Evolutionary conservation across 2,797 vertebrate species (phyloP).

Genomic region (Xenops minutus): DNA sequence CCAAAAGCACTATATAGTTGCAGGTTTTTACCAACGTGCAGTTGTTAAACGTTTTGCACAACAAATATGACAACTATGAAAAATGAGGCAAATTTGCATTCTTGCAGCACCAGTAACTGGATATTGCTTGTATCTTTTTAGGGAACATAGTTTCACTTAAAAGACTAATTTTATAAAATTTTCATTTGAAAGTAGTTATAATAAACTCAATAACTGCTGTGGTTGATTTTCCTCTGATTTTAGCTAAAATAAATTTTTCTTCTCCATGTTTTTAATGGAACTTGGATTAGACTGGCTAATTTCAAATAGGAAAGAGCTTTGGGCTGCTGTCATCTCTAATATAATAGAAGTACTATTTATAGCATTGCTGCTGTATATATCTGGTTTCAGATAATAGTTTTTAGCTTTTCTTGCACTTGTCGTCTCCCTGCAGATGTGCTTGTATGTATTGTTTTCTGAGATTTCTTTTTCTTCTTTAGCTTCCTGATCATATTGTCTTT

Average conservation of each 20-base stretch:
- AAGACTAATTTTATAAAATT: background rate
- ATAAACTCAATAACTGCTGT: background rate
- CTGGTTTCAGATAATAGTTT: constrained; percentile 4
- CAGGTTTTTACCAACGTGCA: background rate
- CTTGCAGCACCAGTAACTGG: background rate
- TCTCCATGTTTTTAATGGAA: background rate
- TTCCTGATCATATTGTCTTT: background rate
- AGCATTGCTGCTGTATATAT: background rate
- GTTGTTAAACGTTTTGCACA: background rate
- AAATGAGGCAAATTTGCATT: background rate
- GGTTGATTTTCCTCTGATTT: background rate
- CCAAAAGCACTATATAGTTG: background rate
- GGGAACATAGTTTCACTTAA: background rate
- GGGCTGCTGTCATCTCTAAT: constrained; percentile 19
- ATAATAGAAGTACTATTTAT: constrained; percentile 3
- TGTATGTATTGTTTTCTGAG: background rate
- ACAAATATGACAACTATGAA: background rate
- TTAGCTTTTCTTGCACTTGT: background rate
- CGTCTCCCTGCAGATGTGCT: background rate
- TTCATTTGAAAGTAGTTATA: background rate
- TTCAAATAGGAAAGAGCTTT: constrained; percentile 27
- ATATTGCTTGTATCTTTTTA: background rate
- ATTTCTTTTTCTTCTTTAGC: background rate
- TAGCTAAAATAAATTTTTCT: background rate
- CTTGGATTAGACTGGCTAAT: background rate